phyloP scores from a whole-genome alignment of 2,113 vertebrate genomes.

The Pterocles gutturalis region DNA sequence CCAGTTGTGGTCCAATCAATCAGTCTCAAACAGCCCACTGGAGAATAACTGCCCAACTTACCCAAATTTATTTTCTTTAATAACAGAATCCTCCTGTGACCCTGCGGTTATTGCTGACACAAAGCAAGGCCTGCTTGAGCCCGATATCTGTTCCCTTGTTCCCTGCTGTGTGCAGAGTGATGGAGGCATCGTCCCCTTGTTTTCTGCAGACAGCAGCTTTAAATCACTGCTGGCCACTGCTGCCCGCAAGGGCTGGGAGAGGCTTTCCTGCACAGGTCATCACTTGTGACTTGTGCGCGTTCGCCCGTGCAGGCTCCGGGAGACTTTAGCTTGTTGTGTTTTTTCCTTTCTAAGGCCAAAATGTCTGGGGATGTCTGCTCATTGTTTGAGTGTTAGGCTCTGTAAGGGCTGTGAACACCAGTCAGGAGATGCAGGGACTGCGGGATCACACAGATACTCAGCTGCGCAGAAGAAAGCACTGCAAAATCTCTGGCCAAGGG shows the following conservation, averaged over 20 bases:
- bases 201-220: constrained; percentile 7
- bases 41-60: constrained; percentile 44
- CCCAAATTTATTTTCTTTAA: constrained; percentile 72
- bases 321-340: background rate
- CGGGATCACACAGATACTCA: background rate
- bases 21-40: constrained; percentile 35
- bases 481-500: background rate
- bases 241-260: background rate
- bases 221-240: background rate
- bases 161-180: constrained; percentile 12
- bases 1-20: constrained; percentile 52
- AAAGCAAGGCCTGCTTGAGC: background rate
- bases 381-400: background rate
- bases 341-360: background rate
- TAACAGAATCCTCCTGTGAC: constrained; percentile 56
- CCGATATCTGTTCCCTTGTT: constrained; percentile 4
- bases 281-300: background rate
- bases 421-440: background rate
- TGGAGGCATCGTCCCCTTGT: background rate
- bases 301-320: accelerated
- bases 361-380: background rate
- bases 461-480: background rate
- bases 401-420: background rate
- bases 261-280: background rate
- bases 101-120: constrained; percentile 6